Base-by-base conservation (phyloP, 2,888 invertebrate genomes). In the Torymus tubicola region DNA sequence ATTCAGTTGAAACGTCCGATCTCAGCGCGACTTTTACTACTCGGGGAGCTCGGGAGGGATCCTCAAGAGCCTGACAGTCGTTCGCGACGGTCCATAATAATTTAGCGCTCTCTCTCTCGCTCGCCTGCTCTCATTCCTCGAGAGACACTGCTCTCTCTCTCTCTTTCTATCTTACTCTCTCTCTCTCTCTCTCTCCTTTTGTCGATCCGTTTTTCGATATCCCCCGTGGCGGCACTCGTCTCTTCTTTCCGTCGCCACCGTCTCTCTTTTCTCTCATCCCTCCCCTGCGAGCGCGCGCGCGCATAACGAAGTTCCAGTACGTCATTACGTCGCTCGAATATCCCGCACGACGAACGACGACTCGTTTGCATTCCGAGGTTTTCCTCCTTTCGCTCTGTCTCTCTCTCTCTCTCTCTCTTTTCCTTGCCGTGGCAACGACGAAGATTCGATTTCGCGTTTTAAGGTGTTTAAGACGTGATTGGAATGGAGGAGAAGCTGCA, bases 31-130 rank as follows among this genome's bases (percentile, higher is more conserved):
- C 71, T 78, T 78, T 78, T 71, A 67, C 77, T 67, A 67, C 72
- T 61, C 18, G 70, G 61, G 75, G 24, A 21, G 55, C 13, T 24
- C 24, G 24, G 8, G 5, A 55, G 55, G 14, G 55, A 77, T 77
- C 77, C 70, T 77, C 70, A 12, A 77, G 70, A 70, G 64, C 64
- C 77, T 77, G 77, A 77, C 77, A 77, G 50, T 69, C 70, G 70
- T 67, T 67, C 81, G 64, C 80, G 69, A 72, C 65, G 75, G 24
- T 78, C 69, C 65, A 74, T 80, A 75, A 75, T 75, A 75, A 75
- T 75, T 71, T 80, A 68, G 75, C 57, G 11, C 12, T 18, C 53
- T 24, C 21, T 68, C 31, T 60, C 60, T 53, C 53, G 21, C 57
- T 74, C 24, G 24, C 24, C 24, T 24, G 3, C 24, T 24, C 24